A percentile compares a stretch with the other conserved stretches of the same genome.
Evolutionary conservation across 2,888 invertebrate species (phyloP).

Genomic region (Netelia fuscicornis): DNA sequence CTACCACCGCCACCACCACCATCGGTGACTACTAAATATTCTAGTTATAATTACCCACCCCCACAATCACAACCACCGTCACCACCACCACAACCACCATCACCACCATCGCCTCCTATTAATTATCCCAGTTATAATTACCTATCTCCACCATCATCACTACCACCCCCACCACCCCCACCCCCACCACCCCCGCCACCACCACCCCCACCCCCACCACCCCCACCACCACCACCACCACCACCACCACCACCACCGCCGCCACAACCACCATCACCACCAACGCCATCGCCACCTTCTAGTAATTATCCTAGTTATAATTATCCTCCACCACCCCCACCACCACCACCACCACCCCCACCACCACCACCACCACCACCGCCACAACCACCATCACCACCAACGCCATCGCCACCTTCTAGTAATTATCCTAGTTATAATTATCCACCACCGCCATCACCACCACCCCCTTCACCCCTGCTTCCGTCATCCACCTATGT

Average conservation of each 20-base stretch:
- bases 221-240: slow-evolving; percentile 18
- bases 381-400: no score
- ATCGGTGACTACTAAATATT: slow-evolving; percentile 8
- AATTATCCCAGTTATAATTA: no score
- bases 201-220: slow-evolving; percentile 26
- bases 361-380: no score
- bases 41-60: not conserved
- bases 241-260: slow-evolving; percentile 41
- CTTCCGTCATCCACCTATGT: no score
- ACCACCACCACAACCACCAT: slow-evolving; percentile 26
- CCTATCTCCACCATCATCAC: slow-evolving; percentile 25
- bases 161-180: slow-evolving; percentile 28
- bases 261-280: slow-evolving; percentile 34
- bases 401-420: no score
- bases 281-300: slow-evolving; percentile 52
- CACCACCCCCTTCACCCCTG: no score
- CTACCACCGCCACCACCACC: slow-evolving; percentile 54
- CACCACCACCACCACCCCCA: no score
- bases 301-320: no score
- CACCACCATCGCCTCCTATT: slow-evolving; percentile 36
- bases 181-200: slow-evolving; percentile 39
- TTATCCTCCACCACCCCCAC: no score
- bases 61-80: slow-evolving; percentile 32
- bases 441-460: no score
- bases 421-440: no score